A percentile compares a stretch with the other conserved stretches of the same genome.
Evolutionary conservation across 2,888 invertebrate genomes (phyloP).

Genomic region (Heliconius ismenius): DNA sequence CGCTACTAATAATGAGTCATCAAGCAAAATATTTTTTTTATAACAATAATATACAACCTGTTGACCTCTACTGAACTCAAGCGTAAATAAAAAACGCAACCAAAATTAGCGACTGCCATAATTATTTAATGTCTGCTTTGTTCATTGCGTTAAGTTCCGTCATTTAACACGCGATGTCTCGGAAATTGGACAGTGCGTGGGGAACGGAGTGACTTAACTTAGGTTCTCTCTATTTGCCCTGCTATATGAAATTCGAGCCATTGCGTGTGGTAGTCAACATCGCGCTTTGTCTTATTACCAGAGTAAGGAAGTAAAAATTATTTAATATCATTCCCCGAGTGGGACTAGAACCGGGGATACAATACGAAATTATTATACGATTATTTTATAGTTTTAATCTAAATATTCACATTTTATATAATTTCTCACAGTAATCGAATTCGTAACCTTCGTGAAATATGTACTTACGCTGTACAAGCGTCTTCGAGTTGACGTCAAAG

Average conservation of each 20-base stretch:
- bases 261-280: too few relatives aligned
- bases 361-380: too few relatives aligned
- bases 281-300: too few relatives aligned
- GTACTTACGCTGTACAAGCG: background rate
- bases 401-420: too few relatives aligned
- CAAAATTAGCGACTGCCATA: slow-evolving; percentile 1
- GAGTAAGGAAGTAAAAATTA: too few relatives aligned
- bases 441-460: background rate
- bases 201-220: background rate
- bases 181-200: background rate
- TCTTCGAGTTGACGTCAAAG: slow-evolving; percentile 11
- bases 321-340: too few relatives aligned
- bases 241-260: too few relatives aligned
- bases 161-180: background rate
- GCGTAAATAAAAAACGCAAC: background rate
- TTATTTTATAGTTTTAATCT: too few relatives aligned
- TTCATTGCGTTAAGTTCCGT: background rate
- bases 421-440: too few relatives aligned
- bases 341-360: too few relatives aligned
- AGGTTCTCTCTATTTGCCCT: too few relatives aligned
- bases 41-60: background rate
- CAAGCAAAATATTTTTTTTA: background rate
- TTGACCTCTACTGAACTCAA: slow-evolving; percentile 10
- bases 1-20: background rate
- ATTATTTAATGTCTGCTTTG: background rate